Conservation (phyloP, 2,888 invertebrate genomes). For the Andrena camellia region DNA sequence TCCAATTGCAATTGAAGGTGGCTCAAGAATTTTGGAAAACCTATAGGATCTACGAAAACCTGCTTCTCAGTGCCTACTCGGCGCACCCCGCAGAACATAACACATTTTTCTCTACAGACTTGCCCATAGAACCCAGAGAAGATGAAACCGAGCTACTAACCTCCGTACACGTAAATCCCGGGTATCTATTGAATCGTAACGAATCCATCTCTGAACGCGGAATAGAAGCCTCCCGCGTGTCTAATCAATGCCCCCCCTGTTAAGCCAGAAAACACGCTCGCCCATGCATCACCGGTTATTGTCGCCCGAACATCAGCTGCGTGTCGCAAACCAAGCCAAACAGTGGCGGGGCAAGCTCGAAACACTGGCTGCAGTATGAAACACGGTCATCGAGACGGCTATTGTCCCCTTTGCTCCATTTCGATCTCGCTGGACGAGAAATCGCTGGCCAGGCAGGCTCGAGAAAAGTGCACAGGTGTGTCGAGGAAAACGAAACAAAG, state of each 20-base stretch:
- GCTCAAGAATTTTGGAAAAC: no score
- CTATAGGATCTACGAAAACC: no score
- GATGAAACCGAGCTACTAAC: no score
- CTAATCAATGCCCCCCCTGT: constrained; percentile 8
- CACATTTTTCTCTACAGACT: no score
- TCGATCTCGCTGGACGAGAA: constrained; percentile 21
- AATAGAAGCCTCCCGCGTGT: background rate
- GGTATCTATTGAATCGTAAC: background rate
- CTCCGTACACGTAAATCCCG: no score
- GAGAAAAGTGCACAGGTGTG: no score
- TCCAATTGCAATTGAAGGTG: no score
- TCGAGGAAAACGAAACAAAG: background rate
- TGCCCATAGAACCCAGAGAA: no score
- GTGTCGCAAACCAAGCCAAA: constrained; percentile 5
- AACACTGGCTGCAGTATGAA: constrained; percentile 37
- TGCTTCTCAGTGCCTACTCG: no score
- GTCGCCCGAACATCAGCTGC: constrained; percentile 39
- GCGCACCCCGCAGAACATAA: no score
- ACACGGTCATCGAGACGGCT: constrained; percentile 43
- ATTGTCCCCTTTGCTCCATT: constrained; percentile 41
- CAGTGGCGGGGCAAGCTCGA: constrained; percentile 19
- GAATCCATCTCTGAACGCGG: background rate
- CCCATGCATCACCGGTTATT: constrained; percentile 16
- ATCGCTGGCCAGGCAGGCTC: background rate
- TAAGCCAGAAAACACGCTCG: constrained; percentile 32